Conservation (phyloP, 2,888 invertebrate species). For the Pherbina coryleti region DNA sequence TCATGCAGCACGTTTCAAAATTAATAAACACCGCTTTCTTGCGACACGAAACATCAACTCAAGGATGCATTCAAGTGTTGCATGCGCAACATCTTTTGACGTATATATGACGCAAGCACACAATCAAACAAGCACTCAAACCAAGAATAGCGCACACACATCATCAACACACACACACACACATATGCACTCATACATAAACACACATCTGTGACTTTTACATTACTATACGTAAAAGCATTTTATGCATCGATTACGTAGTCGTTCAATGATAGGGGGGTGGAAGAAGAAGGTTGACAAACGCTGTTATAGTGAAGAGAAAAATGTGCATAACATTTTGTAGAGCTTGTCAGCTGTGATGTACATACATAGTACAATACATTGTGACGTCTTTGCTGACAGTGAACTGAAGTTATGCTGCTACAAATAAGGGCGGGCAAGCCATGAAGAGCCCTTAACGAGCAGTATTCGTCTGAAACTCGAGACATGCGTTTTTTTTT, state of each 20-base stretch:
- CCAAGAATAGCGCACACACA: not conserved
- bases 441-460: not conserved
- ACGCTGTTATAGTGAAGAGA: not conserved
- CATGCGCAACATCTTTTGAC: not conserved
- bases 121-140: not conserved
- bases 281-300: too few species aligned
- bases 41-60: slow-evolving; percentile 13
- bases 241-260: too few species aligned
- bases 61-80: slow-evolving; percentile 17
- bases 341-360: not conserved
- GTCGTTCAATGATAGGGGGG: too few species aligned
- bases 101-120: not conserved
- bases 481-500: not conserved
- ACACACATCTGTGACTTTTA: too few species aligned
- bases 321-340: not conserved
- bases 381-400: not conserved
- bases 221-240: too few species aligned
- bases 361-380: not conserved
- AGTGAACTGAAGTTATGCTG: too few species aligned
- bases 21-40: slow-evolving; percentile 15
- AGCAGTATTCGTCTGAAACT: slow-evolving; percentile 1
- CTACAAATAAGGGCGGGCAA: too few species aligned
- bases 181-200: not conserved
- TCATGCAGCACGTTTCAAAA: slow-evolving; percentile 5
- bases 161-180: not conserved